Evolutionary conservation across 2,888 invertebrate genomes (phyloP).

Genomic region (Lasioglossum calceatum): DNA sequence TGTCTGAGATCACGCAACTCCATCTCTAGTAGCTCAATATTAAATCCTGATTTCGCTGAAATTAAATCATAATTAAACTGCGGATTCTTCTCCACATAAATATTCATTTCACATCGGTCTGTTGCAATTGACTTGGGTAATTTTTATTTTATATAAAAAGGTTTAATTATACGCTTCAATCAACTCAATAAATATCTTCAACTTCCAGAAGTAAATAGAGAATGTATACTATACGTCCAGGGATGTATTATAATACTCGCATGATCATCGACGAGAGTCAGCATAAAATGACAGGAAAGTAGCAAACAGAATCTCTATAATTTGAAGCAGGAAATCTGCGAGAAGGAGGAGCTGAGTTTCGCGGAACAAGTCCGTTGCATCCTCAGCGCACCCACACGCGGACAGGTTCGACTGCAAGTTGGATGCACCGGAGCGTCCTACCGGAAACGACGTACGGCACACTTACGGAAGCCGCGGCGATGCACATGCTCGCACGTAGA

Average conservation of each 20-base stretch:
- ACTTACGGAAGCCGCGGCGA: slow-evolving; percentile 52
- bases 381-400: background rate
- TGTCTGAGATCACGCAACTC: background rate
- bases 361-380: slow-evolving; percentile 23
- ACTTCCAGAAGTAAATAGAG: background rate
- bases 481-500: slow-evolving; percentile 37
- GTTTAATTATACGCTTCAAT: too few relatives aligned
- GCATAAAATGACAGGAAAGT: background rate
- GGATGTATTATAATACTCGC: background rate
- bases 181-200: too few relatives aligned
- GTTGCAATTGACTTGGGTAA: too few relatives aligned
- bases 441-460: slow-evolving; percentile 51
- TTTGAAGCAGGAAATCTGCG: background rate
- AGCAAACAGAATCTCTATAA: slow-evolving; percentile 1
- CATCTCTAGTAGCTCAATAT: background rate
- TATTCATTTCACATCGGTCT: too few relatives aligned
- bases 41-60: background rate
- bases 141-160: too few relatives aligned
- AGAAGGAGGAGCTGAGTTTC: slow-evolving; percentile 15
- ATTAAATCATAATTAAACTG: background rate
- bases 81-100: background rate
- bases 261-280: background rate
- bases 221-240: background rate
- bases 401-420: background rate
- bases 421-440: slow-evolving; percentile 33